A percentile compares a stretch with the other conserved stretches of the same genome.
phyloP scores from a whole-genome alignment of 2,888 invertebrate species.

The Omphaloscelis lunosa region DNA sequence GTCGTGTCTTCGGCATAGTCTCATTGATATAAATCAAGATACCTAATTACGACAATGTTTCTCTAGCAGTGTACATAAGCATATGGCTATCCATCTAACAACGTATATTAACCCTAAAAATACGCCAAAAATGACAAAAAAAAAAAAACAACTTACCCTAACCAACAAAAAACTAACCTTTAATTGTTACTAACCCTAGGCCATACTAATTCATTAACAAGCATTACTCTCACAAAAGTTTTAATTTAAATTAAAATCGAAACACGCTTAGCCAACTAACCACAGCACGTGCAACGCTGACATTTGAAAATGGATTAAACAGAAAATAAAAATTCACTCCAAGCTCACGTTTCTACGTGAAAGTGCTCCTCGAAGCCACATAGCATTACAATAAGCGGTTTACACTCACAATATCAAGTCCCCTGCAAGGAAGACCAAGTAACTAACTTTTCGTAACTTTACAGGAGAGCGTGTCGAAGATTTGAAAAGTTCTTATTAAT shows the following conservation, averaged over 20 bases:
- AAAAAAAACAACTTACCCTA: too few relatives aligned
- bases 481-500: background rate
- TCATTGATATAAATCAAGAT: background rate
- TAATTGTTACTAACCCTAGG: too few relatives aligned
- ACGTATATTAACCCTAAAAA: too few relatives aligned
- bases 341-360: slow-evolving; percentile 15
- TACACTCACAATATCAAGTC: slow-evolving; percentile 34
- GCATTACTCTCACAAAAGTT: background rate
- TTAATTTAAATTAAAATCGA: background rate
- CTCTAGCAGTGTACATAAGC: background rate
- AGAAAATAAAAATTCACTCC: slow-evolving; percentile 27
- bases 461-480: background rate
- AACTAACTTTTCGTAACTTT: slow-evolving; percentile 8
- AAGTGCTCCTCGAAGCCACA: slow-evolving; percentile 24
- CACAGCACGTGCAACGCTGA: background rate
- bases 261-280: background rate
- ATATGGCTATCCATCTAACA: too few relatives aligned
- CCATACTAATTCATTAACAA: background rate
- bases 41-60: background rate
- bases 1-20: background rate
- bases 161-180: too few relatives aligned
- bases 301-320: slow-evolving; percentile 24
- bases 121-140: too few relatives aligned
- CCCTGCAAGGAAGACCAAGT: background rate
- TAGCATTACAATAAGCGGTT: slow-evolving; percentile 31